A percentile compares a stretch with the other conserved stretches of the same genome.
phyloP scores from a whole-genome alignment of 2,113 vertebrate genomes.

The Numenius arquata region DNA sequence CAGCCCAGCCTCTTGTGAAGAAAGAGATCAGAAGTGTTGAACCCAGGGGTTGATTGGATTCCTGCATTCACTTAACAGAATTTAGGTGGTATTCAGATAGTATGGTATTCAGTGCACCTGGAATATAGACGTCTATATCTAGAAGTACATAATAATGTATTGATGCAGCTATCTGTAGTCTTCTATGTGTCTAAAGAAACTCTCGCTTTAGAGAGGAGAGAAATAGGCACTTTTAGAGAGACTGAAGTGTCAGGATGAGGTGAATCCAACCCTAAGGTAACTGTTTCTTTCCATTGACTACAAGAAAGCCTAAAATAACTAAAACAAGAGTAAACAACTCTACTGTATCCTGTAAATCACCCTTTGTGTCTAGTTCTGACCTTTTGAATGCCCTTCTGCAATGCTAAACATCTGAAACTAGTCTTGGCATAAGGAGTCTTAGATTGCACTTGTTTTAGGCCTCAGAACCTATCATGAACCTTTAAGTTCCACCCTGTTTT shows the following conservation, averaged over 20 bases:
- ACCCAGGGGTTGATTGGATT: neutral
- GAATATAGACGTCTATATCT: neutral
- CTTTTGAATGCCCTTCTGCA: neutral
- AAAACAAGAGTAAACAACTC: neutral
- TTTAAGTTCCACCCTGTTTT: neutral
- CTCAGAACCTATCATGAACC: neutral
- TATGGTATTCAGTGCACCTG: neutral
- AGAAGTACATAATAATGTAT: too few relatives aligned
- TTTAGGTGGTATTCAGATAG: neutral
- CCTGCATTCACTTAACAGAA: neutral
- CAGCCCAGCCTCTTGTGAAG: neutral
- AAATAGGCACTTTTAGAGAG: neutral
- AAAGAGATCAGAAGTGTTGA: neutral
- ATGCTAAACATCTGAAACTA: neutral
- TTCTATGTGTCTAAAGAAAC: neutral
- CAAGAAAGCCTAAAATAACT: neutral
- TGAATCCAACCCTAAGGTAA: neutral
- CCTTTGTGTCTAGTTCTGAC: neutral
- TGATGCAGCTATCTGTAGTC: too few relatives aligned
- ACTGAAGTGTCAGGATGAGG: neutral
- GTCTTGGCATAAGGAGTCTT: neutral
- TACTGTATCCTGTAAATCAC: neutral
- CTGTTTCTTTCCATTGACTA: neutral
- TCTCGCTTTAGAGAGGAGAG: neutral
- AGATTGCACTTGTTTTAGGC: neutral